Evolutionary conservation across 1,140 invertebrate species (phyloP), one percentile per base, ranked within the genome.

Genomic region (Psilanteris sp.): DNA sequence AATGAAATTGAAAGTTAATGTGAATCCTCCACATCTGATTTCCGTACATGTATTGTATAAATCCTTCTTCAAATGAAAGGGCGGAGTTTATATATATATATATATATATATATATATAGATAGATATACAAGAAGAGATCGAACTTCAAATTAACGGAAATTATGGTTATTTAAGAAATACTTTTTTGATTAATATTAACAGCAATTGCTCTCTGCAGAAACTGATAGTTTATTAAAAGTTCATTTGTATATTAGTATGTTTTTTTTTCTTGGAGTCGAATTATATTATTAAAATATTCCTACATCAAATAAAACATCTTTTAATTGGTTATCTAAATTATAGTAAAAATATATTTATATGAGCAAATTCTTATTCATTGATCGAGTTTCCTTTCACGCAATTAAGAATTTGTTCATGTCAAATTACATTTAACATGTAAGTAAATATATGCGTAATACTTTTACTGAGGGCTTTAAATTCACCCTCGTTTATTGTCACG

Each of bases 401-500:
- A 72, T 72, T 62, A 68, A 61, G 43, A 43, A 20, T 77, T 72
- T 68, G 67, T 68, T 67, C 34, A 41, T 36, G 62, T 72, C 68
- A 71, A 67, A 62, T 62, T 39, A 57, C 61, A 41, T 16, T 41
- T 8, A 11, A 77, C 46, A 52, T 39, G 34, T 9, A 37, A 46
- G 31, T 13, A 32, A n/a, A n/a, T 39, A 59, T 8, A 59, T 36
- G 26, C 59, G 61, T 62, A 61, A 72, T 54, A 68, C 43, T 77
- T 64, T 62, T 26, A 43, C 75, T 67, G 10, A 72, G 52, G 75
- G 59, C 48, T 64, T 41, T 57, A 72, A 72, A 77, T 39, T 50
- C 50, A 68, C 75, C 75, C 75, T 77, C 62, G 46, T 72, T 77
- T 72, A 44, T 72, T 55, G 62, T 72, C 75, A 77, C 68, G 75